phyloP scores from a whole-genome alignment of 2,113 vertebrate genomes.

The Chaenogobius annularis region DNA sequence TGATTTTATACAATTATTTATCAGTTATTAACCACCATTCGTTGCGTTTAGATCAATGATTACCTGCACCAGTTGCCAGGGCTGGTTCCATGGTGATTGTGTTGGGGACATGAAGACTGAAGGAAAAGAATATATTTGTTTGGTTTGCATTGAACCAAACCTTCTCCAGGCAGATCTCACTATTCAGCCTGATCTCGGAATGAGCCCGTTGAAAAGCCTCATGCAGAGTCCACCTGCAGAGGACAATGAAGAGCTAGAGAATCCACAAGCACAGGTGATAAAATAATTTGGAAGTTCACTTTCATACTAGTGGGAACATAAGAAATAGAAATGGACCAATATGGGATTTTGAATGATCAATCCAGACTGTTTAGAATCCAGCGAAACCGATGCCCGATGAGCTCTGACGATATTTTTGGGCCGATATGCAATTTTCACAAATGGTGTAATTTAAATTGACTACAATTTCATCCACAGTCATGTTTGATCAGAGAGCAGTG shows the following conservation, averaged over 20 bases:
- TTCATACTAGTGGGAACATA: neutral
- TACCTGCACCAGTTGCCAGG: conserved; percentile 90
- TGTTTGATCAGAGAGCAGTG: no score
- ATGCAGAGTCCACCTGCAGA: conserved; percentile 72
- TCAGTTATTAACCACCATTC: neutral
- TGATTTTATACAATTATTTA: neutral
- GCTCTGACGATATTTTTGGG: no score
- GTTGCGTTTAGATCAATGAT: conserved; percentile 89
- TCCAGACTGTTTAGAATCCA: no score
- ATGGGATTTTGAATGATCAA: no score
- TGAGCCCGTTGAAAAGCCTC: conserved; percentile 58
- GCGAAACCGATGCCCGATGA: no score
- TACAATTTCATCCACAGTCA: no score
- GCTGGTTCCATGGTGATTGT: conserved; percentile 93
- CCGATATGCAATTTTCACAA: no score
- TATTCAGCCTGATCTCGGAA: conserved; percentile 46
- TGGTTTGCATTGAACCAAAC: conserved; percentile 81
- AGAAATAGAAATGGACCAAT: no score
- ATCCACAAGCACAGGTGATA: conserved; percentile 83
- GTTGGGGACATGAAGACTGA: conserved; percentile 84
- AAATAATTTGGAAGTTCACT: neutral
- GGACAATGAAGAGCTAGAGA: conserved; percentile 78
- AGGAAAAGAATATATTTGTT: conserved; percentile 87
- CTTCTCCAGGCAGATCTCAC: conserved; percentile 53
- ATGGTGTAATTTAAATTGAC: no score